phyloP scores from a whole-genome alignment of 2,888 invertebrate species.

The Lasioglossum calceatum region DNA sequence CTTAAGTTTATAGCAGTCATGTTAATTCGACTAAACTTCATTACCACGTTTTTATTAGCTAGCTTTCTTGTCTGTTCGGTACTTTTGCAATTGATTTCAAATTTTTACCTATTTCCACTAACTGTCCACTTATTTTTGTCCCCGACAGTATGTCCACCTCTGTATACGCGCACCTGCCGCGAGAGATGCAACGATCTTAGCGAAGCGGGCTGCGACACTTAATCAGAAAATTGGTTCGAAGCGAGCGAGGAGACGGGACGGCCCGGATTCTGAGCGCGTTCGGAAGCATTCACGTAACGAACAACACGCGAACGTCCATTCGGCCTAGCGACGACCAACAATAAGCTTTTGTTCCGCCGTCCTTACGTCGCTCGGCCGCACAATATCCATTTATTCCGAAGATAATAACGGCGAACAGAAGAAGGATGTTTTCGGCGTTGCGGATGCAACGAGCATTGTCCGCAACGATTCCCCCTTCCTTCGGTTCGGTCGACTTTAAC shows the following conservation, averaged over 20 bases:
- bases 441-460: constrained; percentile 28
- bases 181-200: not conserved
- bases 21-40: too few species aligned
- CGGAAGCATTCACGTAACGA: constrained; percentile 33
- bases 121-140: too few species aligned
- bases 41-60: too few species aligned
- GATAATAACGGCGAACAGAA: constrained; percentile 39
- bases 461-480: constrained; percentile 7
- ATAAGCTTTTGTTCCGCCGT: constrained; percentile 35
- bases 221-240: constrained; percentile 36
- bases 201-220: not conserved
- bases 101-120: too few species aligned
- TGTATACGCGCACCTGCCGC: not conserved
- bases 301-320: constrained; percentile 27
- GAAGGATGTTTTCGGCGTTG: constrained; percentile 22
- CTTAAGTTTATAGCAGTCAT: too few species aligned
- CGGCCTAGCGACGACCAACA: constrained; percentile 13
- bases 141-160: too few species aligned
- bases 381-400: constrained; percentile 44
- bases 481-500: constrained; percentile 42
- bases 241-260: not conserved
- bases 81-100: too few species aligned
- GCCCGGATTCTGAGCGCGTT: not conserved
- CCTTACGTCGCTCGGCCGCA: not conserved
- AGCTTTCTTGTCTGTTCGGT: too few species aligned